Evolutionary conservation across 1,140 invertebrate species (phyloP), one percentile per base, ranked within the genome.

Genomic region (Stegodyphus dumicola): DNA sequence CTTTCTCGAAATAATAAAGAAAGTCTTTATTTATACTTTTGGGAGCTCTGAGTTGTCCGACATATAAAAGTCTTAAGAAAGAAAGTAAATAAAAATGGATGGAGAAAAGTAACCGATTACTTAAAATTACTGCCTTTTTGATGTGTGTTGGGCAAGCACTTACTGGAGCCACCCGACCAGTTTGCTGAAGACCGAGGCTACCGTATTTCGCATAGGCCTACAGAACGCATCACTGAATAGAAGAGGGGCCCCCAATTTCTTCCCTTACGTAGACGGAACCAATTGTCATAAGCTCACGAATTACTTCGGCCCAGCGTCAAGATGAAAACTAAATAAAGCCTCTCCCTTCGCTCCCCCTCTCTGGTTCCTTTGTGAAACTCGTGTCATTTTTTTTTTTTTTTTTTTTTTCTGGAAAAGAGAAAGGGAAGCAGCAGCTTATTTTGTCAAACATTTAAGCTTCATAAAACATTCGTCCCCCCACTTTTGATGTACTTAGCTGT

Each of bases 371-470:
- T 33, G 33, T 33, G 33, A 33, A 33, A 33, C 33, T 33, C 1
- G 33, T 33, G 33, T 33, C 33, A 33, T 33, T 33, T 33, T 33
- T 33, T 33, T 33, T 33, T 33, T 33, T 33, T 33, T 33, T 33
- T 3, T 33, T 33, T 33, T 3, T 33, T 3, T 33, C 33, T 33
- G 7, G 13, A 10, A 64, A 64, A 73, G 64, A 64, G 7, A 73
- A 81, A 67, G 73, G 56, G 49, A 71, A 81, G 52, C 11, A 56
- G 73, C 51, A 75, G 69, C 67, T 81, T 81, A 81, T 81, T 81
- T 81, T 81, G 78, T 81, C 78, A 73, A 73, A 76, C 56, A 74
- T 83, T 79, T 69, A 69, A 53, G 65, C 74, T 79, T 69, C 71
- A 52, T 78, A 18, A 64, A 69, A 48, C 56, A 33, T 18, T 10